Evolutionary conservation across 2,888 invertebrate species (phyloP).

Genomic region (Lasioglossum villosulum): DNA sequence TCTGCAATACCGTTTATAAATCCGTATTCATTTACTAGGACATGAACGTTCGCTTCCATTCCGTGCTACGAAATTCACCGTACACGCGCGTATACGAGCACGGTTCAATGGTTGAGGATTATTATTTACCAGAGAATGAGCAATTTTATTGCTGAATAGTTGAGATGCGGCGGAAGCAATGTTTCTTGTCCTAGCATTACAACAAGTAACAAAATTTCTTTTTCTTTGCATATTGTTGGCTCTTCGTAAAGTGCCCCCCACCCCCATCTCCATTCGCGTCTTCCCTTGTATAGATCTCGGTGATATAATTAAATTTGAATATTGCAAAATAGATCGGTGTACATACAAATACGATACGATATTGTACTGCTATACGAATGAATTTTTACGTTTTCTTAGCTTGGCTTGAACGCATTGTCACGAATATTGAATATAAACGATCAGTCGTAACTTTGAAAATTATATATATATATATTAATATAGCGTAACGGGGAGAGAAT

Average conservation of each 20-base stretch:
- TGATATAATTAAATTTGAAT: slow-evolving; percentile 46
- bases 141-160: slow-evolving; percentile 72
- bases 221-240: slow-evolving; percentile 11
- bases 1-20: slow-evolving; percentile 75
- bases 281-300: slow-evolving; percentile 18
- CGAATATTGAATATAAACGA: slow-evolving; percentile 36
- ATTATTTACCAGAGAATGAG: slow-evolving; percentile 58
- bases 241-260: neutral
- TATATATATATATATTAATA: slow-evolving; percentile 3
- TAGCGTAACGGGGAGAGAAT: slow-evolving; percentile 40
- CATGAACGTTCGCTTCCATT: slow-evolving; percentile 59
- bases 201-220: slow-evolving; percentile 39
- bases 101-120: slow-evolving; percentile 15
- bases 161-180: slow-evolving; percentile 53
- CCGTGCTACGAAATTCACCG: slow-evolving; percentile 15
- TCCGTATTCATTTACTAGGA: slow-evolving; percentile 72
- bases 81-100: slow-evolving; percentile 3
- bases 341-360: slow-evolving; percentile 48
- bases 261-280: neutral
- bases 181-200: slow-evolving; percentile 64
- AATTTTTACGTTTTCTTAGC: slow-evolving; percentile 20
- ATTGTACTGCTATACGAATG: slow-evolving; percentile 26
- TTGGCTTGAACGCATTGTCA: slow-evolving; percentile 17
- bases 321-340: slow-evolving; percentile 54
- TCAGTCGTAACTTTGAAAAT: slow-evolving; percentile 40